phyloP scores from a whole-genome alignment of 2,888 invertebrate genomes.

The Eupithecia abbreviata region DNA sequence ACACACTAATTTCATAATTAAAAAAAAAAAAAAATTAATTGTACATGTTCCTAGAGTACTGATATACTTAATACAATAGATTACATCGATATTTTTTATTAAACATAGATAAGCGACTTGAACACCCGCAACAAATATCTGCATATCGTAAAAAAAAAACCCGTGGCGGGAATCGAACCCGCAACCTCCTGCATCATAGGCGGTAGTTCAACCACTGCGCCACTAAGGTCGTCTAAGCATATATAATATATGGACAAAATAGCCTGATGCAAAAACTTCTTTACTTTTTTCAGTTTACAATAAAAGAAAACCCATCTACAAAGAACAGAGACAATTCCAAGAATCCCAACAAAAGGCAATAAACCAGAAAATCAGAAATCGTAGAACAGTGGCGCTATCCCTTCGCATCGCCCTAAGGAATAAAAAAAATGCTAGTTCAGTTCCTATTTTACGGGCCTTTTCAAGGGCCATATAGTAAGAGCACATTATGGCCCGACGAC shows the following conservation, averaged over 20 bases:
- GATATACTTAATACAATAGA: too few relatives aligned
- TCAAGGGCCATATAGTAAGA: slow-evolving; percentile 44
- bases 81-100: too few relatives aligned
- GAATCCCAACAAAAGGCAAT: slow-evolving; percentile 9
- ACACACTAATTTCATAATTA: too few relatives aligned
- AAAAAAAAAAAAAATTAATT: too few relatives aligned
- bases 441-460: slow-evolving; percentile 39
- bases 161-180: neutral
- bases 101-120: too few relatives aligned
- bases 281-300: neutral
- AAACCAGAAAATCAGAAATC: slow-evolving; percentile 25
- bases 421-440: slow-evolving; percentile 50
- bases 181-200: neutral
- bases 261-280: neutral
- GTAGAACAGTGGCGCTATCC: slow-evolving; percentile 3
- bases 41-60: too few relatives aligned
- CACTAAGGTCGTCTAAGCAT: neutral
- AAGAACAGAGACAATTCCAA: neutral
- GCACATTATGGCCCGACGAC: slow-evolving; percentile 39
- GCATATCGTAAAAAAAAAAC: too few relatives aligned
- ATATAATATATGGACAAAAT: neutral
- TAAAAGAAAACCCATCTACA: neutral
- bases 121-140: too few relatives aligned
- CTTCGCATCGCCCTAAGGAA: slow-evolving; percentile 29
- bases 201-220: neutral